Evolutionary conservation across 1,140 invertebrate genomes (phyloP), one percentile per base, ranked within the genome.

Genomic region (Dryas iulia): DNA sequence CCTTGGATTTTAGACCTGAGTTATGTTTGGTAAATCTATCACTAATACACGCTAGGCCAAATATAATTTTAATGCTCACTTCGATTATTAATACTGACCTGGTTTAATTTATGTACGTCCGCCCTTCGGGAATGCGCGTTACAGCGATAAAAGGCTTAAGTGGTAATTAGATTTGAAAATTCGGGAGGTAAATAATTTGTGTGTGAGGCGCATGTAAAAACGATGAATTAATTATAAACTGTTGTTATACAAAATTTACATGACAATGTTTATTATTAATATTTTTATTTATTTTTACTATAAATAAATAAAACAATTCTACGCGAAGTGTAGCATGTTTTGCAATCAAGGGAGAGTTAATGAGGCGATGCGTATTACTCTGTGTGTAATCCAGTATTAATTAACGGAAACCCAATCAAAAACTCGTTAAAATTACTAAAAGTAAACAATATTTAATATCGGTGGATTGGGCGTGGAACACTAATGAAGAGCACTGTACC

Each of bases 21-120:
- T 87, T 87, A 77, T 87, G 82, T 87, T 89, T 85, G 73, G 83
- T 78, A 84, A 86, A 91, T 87, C 85, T 88, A 90, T 91, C 81
- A 89, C 82, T 84, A 88, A 78, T 83, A 77, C 73, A 76, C 47
- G 69, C 59, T 24, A 53, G 57, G 35, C 59, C 64, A 69, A 82
- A 83, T 84, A 82, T 84, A 84, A 86, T 86, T 83, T 84, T 83
- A 77, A 80, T 80, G 74, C 76, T 53, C 61, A 56, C 75, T 82
- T 79, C 72, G 74, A 77, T 81, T 82, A 82, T 82, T 81, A 87
- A 85, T 84, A 82, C 74, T 81, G 74, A 66, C 77, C 39, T 10
- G 21, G 14, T 47, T 47, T 47, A 18, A 47, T 78, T 80, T 79
- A 81, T 72, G 61, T 69, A 73, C 72, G 76, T 74, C 74, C 79